Evolutionary conservation across 64 coral and sea anemone species (phyloP), one percentile per base, ranked within the genome.

Genomic region (Astreopora myriophthalma): DNA sequence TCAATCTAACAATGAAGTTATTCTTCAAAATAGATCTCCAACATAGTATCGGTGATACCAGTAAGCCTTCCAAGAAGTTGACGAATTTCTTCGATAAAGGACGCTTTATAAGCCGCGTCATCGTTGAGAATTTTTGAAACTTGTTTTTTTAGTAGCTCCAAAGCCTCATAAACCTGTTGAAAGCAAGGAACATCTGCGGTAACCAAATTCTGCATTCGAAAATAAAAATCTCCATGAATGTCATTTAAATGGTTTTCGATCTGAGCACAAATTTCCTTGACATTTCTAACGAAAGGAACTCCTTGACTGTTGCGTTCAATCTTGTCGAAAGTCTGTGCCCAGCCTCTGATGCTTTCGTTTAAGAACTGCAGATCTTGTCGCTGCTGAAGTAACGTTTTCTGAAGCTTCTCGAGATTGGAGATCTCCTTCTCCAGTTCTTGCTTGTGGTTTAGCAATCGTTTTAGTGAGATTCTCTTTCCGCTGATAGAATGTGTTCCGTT

Each of bases 221-320:
- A 96, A 46, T 94, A 96, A 19, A 96, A 96, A 86, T 96, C 95
- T 14, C 95, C 95, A 72, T 96, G 95, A 23, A 96, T 96, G 28
- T 96, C 95, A 24, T 93, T 96, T 2, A 96, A 52, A 64, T 88
- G 80, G n/a, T 76, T 49, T 46, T 88, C 90, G 1, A 96, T 94
- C 52, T 86, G 81, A 55, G 74, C 81, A 36, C 90, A 96, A 14
- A 96, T 94, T 90, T 96, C 95, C 65, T 96, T 96, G 48, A 94
- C 92, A 64, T 88, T 96, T 73, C 95, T 69, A 11, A 96, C 95
- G 7, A 94, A 96, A 0, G 95, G 95, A 46, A 96, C 95, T 2
- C 95, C 95, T 74, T 96, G 95, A 37, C 76, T 96, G 49, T 96
- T 96, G 4, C 95, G 71, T 48, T 92, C 89, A 33, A 86, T 84